phyloP scores from a whole-genome alignment of 2,113 vertebrate species.

The Hyla sarda region DNA sequence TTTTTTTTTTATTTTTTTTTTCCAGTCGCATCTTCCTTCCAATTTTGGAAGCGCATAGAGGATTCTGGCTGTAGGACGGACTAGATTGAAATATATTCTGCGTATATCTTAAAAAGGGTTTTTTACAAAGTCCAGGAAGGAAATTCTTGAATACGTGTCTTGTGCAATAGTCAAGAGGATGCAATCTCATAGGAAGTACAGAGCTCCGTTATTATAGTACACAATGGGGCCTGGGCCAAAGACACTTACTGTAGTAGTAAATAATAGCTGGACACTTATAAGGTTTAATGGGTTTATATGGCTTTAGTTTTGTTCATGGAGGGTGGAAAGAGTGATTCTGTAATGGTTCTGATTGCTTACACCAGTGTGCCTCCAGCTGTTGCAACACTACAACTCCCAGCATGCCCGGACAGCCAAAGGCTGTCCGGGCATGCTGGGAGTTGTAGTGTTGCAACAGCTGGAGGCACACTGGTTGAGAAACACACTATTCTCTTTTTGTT shows the following conservation, averaged over 20 bases:
- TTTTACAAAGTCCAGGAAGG: conserved; percentile 30
- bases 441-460: no score
- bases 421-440: no score
- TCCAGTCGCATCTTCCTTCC: no score
- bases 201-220: not conserved
- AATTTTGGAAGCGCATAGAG: not conserved
- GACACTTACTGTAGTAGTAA: not conserved
- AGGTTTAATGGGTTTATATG: no score
- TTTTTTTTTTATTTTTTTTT: no score
- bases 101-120: not conserved
- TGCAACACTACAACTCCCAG: no score
- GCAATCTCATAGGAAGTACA: not conserved
- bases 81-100: not conserved
- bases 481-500: not conserved
- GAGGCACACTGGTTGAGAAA: no score
- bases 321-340: not conserved
- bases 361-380: no score
- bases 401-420: no score
- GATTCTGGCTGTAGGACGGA: not conserved
- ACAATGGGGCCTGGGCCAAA: not conserved
- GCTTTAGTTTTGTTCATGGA: no score
- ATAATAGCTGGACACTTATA: no score
- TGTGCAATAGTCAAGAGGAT: conserved; percentile 19
- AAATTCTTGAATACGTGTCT: not conserved
- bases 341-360: not conserved